phyloP scores from a whole-genome alignment of 2,113 vertebrate species.

The Megaleporinus macrocephalus region DNA sequence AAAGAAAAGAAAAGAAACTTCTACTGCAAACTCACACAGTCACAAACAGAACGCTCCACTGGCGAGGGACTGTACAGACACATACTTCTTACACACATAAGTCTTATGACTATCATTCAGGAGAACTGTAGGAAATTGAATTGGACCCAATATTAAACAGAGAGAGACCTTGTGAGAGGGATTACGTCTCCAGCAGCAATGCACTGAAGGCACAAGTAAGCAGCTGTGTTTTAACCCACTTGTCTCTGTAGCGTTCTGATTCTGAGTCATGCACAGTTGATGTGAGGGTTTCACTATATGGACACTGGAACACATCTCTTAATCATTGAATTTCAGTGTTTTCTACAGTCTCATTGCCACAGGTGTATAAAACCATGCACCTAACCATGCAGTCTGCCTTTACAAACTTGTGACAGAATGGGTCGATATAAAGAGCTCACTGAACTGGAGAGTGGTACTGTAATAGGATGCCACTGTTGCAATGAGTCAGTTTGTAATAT shows the following conservation, averaged over 20 bases:
- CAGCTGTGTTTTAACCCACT: not conserved
- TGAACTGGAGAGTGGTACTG: too few relatives aligned
- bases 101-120: not conserved
- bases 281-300: too few relatives aligned
- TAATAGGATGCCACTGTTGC: too few relatives aligned
- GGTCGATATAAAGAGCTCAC: too few relatives aligned
- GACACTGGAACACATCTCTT: too few relatives aligned
- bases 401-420: too few relatives aligned
- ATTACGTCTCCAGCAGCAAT: not conserved
- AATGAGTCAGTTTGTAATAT: too few relatives aligned
- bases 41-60: not conserved
- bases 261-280: not conserved
- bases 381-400: too few relatives aligned
- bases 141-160: conserved; percentile 8
- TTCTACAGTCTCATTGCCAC: too few relatives aligned
- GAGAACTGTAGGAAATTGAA: conserved; percentile 26
- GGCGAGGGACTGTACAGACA: not conserved
- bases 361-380: too few relatives aligned
- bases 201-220: conserved; percentile 2
- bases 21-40: not conserved
- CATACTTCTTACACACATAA: not conserved
- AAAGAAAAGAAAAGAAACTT: not conserved
- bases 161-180: conserved; percentile 23
- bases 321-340: too few relatives aligned
- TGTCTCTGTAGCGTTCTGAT: not conserved